phyloP scores from a whole-genome alignment of 2,888 invertebrate species.

The Drosophila merina region DNA sequence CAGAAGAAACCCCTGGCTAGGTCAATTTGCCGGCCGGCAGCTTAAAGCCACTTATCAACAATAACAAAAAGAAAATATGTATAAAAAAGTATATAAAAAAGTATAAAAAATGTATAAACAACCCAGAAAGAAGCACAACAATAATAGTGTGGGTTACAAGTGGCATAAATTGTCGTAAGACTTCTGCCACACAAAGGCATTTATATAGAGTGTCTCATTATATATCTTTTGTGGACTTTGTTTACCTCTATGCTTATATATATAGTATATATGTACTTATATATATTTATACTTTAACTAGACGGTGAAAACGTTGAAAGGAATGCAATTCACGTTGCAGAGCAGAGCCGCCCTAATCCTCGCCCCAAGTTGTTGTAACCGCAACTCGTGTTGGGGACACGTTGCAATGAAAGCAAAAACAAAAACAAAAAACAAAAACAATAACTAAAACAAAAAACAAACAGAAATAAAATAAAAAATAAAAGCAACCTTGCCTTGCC shows the following conservation, averaged over 20 bases:
- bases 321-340: conserved; percentile 32
- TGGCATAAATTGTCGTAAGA: conserved; percentile 17
- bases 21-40: conserved; percentile 39
- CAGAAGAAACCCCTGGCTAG: neutral
- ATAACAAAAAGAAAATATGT: neutral
- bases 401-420: conserved; percentile 15
- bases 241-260: neutral
- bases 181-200: conserved; percentile 5
- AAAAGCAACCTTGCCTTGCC: conserved; percentile 30
- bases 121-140: too few relatives aligned
- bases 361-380: conserved; percentile 9
- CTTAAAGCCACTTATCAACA: conserved; percentile 15
- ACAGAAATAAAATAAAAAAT: conserved; percentile 2
- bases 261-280: neutral
- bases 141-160: neutral
- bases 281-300: conserved; percentile 9
- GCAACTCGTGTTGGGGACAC: conserved; percentile 40
- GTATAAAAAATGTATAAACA: neutral
- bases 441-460: too few relatives aligned
- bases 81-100: neutral
- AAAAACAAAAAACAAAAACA: conserved; percentile 1
- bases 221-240: conserved; percentile 5
- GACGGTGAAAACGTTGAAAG: neutral
- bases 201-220: neutral
- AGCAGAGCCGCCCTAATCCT: conserved; percentile 19